Percentiles rank a stretch among this genome's conserved stretches.
Evolutionary conservation across 2,888 invertebrate genomes (phyloP).

Genomic region (Ametastegia equiseti): DNA sequence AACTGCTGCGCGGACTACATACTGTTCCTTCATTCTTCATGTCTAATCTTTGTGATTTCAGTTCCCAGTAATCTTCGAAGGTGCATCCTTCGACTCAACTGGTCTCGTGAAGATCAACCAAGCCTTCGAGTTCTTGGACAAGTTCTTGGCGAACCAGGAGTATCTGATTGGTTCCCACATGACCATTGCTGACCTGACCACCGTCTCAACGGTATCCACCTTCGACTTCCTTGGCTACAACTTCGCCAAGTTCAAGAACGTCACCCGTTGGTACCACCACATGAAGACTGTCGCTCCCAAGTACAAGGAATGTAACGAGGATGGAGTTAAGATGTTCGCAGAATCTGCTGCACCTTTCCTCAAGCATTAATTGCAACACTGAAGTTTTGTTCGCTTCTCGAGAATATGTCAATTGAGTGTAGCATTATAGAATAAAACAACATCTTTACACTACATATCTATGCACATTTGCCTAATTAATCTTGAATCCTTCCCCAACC

Average conservation of each 20-base stretch:
- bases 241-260: slow-evolving; percentile 80
- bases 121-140: slow-evolving; percentile 83
- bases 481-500: not conserved
- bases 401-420: not conserved
- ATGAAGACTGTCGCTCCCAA: slow-evolving; percentile 80
- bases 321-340: slow-evolving; percentile 60
- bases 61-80: slow-evolving; percentile 75
- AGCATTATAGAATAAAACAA: slow-evolving; percentile 4
- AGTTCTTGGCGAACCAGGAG: slow-evolving; percentile 82
- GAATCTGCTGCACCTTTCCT: slow-evolving; percentile 17
- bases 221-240: slow-evolving; percentile 78
- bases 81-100: slow-evolving; percentile 79
- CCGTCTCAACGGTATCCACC: slow-evolving; percentile 84
- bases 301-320: slow-evolving; percentile 76
- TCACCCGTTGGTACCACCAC: slow-evolving; percentile 82
- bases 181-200: slow-evolving; percentile 85
- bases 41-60: slow-evolving; percentile 31
- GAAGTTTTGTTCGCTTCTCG: not conserved
- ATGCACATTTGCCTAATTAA: not conserved
- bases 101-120: slow-evolving; percentile 84
- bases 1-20: no score
- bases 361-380: not conserved
- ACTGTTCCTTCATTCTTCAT: not conserved
- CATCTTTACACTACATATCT: not conserved
- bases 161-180: slow-evolving; percentile 84